These are phyloP conservation scores for Ernsta delagoae DNA, from an alignment of 2,888 invertebrate genomes.

Conservation along the genomic window DNA sequence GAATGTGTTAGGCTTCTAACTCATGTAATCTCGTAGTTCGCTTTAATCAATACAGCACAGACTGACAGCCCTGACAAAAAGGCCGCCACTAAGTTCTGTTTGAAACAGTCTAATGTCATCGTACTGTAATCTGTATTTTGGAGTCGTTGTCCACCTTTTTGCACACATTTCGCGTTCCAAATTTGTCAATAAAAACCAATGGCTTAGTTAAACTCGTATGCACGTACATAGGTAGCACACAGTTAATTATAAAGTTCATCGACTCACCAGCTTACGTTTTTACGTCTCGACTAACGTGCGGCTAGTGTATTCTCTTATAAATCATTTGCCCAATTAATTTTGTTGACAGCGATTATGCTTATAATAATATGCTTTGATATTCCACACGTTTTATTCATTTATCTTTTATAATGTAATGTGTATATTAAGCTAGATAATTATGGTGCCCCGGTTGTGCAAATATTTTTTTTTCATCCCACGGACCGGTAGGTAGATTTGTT, in stretches of 20 bases:
- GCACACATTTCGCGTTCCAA: not conserved
- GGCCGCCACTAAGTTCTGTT: not conserved
- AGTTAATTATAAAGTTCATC: constrained; percentile 3
- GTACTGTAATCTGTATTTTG: not conserved
- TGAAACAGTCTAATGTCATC: not conserved
- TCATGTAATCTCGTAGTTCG: too few species aligned
- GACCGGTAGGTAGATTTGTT: too few species aligned
- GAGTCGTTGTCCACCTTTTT: not conserved
- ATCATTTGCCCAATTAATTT: constrained; percentile 8
- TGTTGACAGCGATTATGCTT: constrained; percentile 1
- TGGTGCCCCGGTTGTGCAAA: not conserved
- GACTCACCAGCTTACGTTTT: not conserved
- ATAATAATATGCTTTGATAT: not conserved
- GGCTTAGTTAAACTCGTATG: not conserved
- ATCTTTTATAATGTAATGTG: not conserved
- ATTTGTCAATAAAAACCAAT: not conserved
- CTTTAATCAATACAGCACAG: not conserved
- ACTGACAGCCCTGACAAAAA: not conserved
- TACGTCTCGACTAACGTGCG: not conserved
- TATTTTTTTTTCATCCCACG: too few species aligned
- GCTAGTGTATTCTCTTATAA: not conserved
- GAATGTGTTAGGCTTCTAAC: too few species aligned
- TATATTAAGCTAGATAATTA: not conserved
- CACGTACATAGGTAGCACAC: not conserved
- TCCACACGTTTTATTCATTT: not conserved